Evolutionary conservation across 2,888 invertebrate species (phyloP).

Genomic region (Himalopsyche anomala): DNA sequence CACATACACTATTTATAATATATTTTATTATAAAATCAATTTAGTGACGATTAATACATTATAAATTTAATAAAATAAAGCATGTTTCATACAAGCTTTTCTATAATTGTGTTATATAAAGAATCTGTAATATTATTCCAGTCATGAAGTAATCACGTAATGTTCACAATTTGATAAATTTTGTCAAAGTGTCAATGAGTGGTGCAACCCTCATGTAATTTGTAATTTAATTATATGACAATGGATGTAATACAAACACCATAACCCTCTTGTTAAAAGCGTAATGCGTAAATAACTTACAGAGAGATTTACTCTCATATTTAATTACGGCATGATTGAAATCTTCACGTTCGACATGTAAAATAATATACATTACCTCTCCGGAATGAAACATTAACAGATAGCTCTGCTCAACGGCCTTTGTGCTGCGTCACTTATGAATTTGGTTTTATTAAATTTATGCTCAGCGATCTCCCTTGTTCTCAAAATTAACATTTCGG

Average conservation of each 20-base stretch:
- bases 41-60: no score
- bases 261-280: constrained; percentile 52
- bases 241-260: constrained; percentile 50
- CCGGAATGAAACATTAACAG: not conserved
- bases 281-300: constrained; percentile 62
- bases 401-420: not conserved
- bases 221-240: constrained; percentile 56
- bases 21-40: no score
- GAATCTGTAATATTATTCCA: not conserved
- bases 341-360: constrained; percentile 54
- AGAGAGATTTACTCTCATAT: constrained; percentile 63
- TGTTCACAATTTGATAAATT: not conserved
- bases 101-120: not conserved
- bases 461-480: not conserved
- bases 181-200: not conserved
- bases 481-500: not conserved
- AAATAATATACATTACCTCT: constrained; percentile 18
- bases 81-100: no score
- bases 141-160: not conserved
- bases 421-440: constrained; percentile 12
- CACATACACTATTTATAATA: no score
- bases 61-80: no score
- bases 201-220: not conserved
- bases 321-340: constrained; percentile 64
- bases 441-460: constrained; percentile 20